Evolutionary conservation across 2,797 vertebrate species (phyloP), one percentile per base, ranked within the genome.

Genomic region (Tadarida brasiliensis): DNA sequence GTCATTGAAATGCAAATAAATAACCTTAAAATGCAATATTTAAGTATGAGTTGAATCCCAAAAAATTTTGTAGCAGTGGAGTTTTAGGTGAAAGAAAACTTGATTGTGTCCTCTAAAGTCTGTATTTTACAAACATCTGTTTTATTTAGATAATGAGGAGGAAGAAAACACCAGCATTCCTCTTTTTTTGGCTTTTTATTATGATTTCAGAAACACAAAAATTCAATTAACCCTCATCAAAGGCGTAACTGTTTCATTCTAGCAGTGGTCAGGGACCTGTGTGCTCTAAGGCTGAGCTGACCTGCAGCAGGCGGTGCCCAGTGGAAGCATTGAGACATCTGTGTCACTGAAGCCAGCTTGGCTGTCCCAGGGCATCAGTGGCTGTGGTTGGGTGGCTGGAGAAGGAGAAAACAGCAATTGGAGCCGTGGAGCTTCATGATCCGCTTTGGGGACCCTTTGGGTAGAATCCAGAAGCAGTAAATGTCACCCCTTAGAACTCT

Each of bases 81-180:
- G 39, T 67, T 86, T 90, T 54, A 84, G 30, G 49, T 85, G 35
- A 74, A 49, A 90, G 49, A 85, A 81, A 77, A 90, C 49, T n/a
- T 81, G 54, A 26, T 54, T 67, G 26, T 39, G n/a, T 17, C 15
- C 20, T 77, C 77, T 76, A 57, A 82, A 33, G 63, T 39, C 33
- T 76, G 0, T n/a, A 26, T 51, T 88, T 87, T 84, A 63, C 2
- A 90, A 87, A 68, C 57, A 49, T 67, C 70, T 95, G 76, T 73
- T 95, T 81, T 85, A 90, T 92, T 96, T 95, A 86, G 82, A 94
- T 95, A 96, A 94, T 1, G 3, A 74, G 17, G 11, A 70, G 15
- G 35, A 90, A 22, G 28, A 68, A 87, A 92, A 91, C n/a, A 49
- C 3, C 3, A 63, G 7, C 8, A 2, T 61, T 74, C 22, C 30